Conservation (phyloP, 2,797 vertebrate genomes). For the Catostomus latipinnis region DNA sequence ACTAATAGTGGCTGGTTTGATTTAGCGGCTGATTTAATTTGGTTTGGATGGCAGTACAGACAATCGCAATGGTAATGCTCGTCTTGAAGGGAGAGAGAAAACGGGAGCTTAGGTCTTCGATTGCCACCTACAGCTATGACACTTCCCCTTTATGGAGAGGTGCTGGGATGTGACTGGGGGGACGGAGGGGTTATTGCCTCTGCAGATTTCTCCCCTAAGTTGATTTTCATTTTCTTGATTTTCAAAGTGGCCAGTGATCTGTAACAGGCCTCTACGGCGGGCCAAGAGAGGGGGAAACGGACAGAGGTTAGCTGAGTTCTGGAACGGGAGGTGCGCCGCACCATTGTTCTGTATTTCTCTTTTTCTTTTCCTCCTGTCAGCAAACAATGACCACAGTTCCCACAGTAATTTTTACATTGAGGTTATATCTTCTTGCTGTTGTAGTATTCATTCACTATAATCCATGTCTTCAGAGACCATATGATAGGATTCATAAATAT, state of each 20-base stretch:
- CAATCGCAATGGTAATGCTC: slow-evolving; percentile 74
- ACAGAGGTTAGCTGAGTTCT: slow-evolving; percentile 43
- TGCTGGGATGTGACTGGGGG: slow-evolving; percentile 62
- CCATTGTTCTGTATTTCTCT: slow-evolving; percentile 19
- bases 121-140: slow-evolving; percentile 58
- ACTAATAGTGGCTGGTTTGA: slow-evolving; percentile 78
- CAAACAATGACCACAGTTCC: neutral
- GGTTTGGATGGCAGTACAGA: slow-evolving; percentile 73
- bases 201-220: slow-evolving; percentile 60
- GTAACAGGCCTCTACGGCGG: slow-evolving; percentile 59
- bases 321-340: slow-evolving; percentile 43
- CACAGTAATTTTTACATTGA: neutral
- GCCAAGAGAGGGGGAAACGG: slow-evolving; percentile 37
- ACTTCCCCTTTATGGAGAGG: slow-evolving; percentile 64
- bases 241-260: slow-evolving; percentile 67
- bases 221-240: slow-evolving; percentile 67
- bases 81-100: slow-evolving; percentile 38
- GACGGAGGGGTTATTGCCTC: slow-evolving; percentile 59
- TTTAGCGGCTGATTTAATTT: slow-evolving; percentile 86
- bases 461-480: too few species aligned
- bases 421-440: too few species aligned
- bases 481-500: too few species aligned
- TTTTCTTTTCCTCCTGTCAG: slow-evolving; percentile 16
- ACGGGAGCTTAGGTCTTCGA: slow-evolving; percentile 53
- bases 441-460: too few species aligned